These are phyloP conservation scores for Orgyia antiqua DNA, from an alignment of 2,888 invertebrate genomes.

Conservation along the genomic window DNA sequence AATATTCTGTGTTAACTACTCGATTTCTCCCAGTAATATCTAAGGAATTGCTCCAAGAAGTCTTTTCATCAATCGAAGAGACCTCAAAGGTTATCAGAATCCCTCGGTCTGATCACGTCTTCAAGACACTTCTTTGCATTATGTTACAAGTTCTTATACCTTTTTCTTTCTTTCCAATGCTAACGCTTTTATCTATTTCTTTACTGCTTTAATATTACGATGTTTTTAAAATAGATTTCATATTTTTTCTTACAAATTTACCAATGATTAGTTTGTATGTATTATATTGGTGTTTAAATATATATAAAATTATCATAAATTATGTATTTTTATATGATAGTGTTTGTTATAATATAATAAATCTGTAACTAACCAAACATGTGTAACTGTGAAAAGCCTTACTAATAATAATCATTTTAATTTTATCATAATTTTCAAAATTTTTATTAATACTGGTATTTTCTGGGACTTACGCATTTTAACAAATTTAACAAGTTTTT, in stretches of 20 bases:
- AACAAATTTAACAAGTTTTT: too few relatives aligned
- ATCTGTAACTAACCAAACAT: slow-evolving; percentile 33
- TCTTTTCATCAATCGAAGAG: slow-evolving; percentile 1
- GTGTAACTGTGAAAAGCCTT: slow-evolving; percentile 14
- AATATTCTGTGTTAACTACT: too few relatives aligned
- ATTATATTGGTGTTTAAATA: background rate
- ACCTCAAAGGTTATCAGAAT: background rate
- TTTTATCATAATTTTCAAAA: slow-evolving; percentile 2
- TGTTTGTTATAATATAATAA: background rate
- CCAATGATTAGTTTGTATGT: background rate
- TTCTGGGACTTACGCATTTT: too few relatives aligned
- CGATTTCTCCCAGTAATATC: too few relatives aligned
- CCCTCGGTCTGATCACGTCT: slow-evolving; percentile 13
- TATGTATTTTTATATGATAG: slow-evolving; percentile 11
- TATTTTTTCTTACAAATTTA: background rate
- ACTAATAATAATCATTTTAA: slow-evolving; percentile 17
- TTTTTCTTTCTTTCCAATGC: slow-evolving; percentile 14
- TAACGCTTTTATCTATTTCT: slow-evolving; percentile 18
- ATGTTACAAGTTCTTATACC: slow-evolving; percentile 14
- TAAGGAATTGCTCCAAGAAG: slow-evolving; percentile 17
- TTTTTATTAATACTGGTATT: too few relatives aligned
- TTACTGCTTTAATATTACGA: slow-evolving; percentile 22
- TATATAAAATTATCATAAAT: background rate
- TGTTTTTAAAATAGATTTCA: too few relatives aligned
- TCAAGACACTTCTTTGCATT: too few relatives aligned